Conservation (phyloP, 1,140 invertebrate genomes). For the Diprion similis region DNA sequence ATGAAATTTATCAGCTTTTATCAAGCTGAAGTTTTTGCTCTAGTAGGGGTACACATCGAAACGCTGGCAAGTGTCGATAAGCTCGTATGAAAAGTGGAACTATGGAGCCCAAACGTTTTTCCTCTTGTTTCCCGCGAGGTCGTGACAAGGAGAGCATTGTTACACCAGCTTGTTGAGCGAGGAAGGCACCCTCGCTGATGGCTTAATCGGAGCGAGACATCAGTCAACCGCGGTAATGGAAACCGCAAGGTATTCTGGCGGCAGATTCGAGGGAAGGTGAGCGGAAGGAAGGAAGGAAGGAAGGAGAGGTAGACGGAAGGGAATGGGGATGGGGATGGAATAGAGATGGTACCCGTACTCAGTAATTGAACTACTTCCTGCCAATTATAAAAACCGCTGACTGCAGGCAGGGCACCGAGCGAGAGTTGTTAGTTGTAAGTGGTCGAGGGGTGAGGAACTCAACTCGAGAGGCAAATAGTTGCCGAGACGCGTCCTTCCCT, state of each 20-base stretch:
- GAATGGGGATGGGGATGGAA: background rate
- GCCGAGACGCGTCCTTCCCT: background rate
- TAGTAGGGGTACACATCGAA: no score
- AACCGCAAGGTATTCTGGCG: background rate
- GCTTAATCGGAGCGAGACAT: background rate
- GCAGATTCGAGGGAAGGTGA: background rate
- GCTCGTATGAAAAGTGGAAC: no score
- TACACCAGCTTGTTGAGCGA: no score
- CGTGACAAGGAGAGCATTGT: no score
- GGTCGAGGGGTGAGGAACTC: slow-evolving; percentile 19
- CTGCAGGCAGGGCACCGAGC: slow-evolving; percentile 17
- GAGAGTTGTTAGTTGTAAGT: slow-evolving; percentile 35
- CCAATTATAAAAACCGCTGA: slow-evolving; percentile 51
- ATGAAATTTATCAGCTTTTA: no score
- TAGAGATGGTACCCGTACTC: background rate
- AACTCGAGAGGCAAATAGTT: background rate
- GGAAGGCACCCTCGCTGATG: background rate
- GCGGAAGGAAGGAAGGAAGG: background rate
- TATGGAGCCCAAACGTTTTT: no score
- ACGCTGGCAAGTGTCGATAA: no score
- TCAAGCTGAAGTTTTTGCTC: no score
- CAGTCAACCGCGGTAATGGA: slow-evolving; percentile 1
- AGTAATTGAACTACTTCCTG: slow-evolving; percentile 50
- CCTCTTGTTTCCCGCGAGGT: no score
- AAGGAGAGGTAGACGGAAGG: no score